phyloP scores from a whole-genome alignment of 2,113 vertebrate genomes.

The Hyaena hyaena region DNA sequence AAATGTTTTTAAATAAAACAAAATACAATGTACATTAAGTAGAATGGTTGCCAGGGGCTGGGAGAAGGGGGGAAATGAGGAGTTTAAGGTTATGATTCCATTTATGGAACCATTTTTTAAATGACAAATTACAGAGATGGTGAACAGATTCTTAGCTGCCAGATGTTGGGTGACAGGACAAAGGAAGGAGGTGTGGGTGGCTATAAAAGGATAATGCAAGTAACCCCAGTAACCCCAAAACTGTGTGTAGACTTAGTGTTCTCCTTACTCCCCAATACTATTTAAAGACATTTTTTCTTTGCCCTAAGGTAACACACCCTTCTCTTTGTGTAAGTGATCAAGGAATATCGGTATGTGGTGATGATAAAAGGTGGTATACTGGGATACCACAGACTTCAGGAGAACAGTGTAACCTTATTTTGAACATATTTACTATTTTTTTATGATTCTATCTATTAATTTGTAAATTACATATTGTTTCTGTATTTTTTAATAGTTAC shows the following conservation, averaged over 20 bases:
- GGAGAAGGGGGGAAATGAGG: neutral
- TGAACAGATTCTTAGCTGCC: neutral
- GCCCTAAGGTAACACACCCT: neutral
- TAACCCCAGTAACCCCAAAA: neutral
- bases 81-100: neutral
- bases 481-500: neutral
- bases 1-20: too few species aligned
- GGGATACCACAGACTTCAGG: neutral
- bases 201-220: neutral
- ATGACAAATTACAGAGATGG: neutral
- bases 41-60: neutral
- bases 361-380: neutral
- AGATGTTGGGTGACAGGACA: neutral
- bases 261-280: neutral
- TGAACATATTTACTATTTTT: neutral
- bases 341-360: neutral
- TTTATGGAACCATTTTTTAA: neutral
- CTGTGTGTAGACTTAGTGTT: neutral
- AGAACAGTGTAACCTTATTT: neutral
- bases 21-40: too few species aligned
- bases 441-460: neutral
- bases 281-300: neutral
- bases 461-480: neutral
- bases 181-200: neutral
- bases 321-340: neutral